Percentiles rank a stretch among this genome's conserved stretches.
These are phyloP conservation scores for Spodoptera picta DNA, from an alignment of 2,888 invertebrate species.

Conservation along the genomic window DNA sequence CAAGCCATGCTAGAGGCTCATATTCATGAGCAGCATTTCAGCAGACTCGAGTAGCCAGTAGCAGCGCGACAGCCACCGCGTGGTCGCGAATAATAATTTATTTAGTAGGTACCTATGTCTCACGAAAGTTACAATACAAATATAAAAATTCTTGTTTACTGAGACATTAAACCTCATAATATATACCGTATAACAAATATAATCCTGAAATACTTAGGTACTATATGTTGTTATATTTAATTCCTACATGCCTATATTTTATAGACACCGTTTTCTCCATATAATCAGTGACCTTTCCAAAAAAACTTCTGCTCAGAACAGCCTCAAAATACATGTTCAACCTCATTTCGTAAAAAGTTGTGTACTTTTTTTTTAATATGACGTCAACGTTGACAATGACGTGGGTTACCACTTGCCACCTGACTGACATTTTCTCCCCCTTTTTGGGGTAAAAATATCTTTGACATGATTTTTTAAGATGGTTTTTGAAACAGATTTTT, in stretches of 20 bases:
- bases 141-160: no score
- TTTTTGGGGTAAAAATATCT: slow-evolving; percentile 49
- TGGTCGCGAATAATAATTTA: no score
- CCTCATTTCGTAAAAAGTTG: slow-evolving; percentile 48
- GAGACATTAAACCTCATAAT: no score
- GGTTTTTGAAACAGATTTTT: background rate
- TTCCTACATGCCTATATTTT: background rate
- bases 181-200: no score
- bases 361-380: slow-evolving; percentile 54
- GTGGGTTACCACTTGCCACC: slow-evolving; percentile 50
- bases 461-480: slow-evolving; percentile 22
- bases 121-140: no score
- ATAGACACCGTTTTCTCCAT: slow-evolving; percentile 4
- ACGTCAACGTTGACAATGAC: slow-evolving; percentile 50
- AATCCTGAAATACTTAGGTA: no score
- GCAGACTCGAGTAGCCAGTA: no score
- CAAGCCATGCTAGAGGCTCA: no score
- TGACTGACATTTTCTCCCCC: slow-evolving; percentile 34
- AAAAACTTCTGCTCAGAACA: slow-evolving; percentile 31
- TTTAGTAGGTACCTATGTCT: no score
- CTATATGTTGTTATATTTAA: no score
- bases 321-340: slow-evolving; percentile 30
- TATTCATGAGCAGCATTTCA: no score
- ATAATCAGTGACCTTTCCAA: slow-evolving; percentile 6
- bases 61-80: no score